Evolutionary conservation across 1,140 invertebrate genomes (phyloP), one percentile per base, ranked within the genome.

Genomic region (Goniozus legneri): DNA sequence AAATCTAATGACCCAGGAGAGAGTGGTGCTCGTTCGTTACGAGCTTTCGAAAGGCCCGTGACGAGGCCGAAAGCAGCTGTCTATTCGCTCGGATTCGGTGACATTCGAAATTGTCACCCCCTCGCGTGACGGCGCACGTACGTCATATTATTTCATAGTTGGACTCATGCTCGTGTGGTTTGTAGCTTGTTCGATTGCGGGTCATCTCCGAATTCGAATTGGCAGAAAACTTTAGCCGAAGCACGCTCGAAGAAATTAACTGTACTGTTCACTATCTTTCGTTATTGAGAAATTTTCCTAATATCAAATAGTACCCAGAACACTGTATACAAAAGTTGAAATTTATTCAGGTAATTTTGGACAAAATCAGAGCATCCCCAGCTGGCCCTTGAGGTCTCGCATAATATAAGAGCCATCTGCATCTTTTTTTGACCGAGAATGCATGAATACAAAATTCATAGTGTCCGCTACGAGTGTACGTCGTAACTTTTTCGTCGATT

Each of bases 341-440:
- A 6, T 27, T 27, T 27, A 27, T 27, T 27, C 24, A 27, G 24
- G 10, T 27, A 4, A 27, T 27, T 27, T 10, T 27, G 24, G 24
- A 27, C n/a, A 27, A 27, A 27, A 27, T 27, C 24, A 10, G 24
- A 38, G 46, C 27, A 56, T 38, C 31, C 40, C 18, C 57, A 60
- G 52, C 56, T 60, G 52, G 42, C 33, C 38, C 35, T 33, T 31
- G 20, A 16, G 45, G 44, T 13, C 52, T 52, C 53, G 56, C 54
- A 66, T 69, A 66, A 65, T 62, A 38, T 53, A 40, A 60, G 35
- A 43, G 49, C 51, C 57, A 69, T 70, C 62, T 66, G 68, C 60
- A 65, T 67, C 53, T 59, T 56, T 60, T 58, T 62, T 52, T 51
- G n/a, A n/a, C n/a, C 62, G 55, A 51, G 59, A 64, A 59, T 58